Base-by-base conservation (phyloP, 2,888 invertebrate genomes). In the Flexamia atlantica region DNA sequence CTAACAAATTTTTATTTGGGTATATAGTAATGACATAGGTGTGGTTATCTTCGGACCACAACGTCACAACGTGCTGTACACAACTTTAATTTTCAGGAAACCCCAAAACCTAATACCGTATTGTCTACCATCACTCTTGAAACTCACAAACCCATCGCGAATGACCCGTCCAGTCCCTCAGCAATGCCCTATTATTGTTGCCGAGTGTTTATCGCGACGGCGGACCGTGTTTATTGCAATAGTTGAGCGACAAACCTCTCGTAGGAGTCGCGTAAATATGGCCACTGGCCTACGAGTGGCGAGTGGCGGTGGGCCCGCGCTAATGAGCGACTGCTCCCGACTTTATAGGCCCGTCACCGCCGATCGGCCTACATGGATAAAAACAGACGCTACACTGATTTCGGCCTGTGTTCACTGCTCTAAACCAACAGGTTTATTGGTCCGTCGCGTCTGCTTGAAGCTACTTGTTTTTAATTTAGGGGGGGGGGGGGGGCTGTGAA, bases 151-250 rank as follows among this genome's bases (percentile, higher is more conserved):
- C n/a, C n/a, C n/a, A n/a, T n/a, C n/a, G n/a, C n/a, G n/a, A n/a
- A n/a, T n/a, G n/a, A n/a, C n/a, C n/a, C n/a, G n/a, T n/a, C n/a
- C n/a, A n/a, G n/a, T n/a, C n/a, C n/a, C n/a, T n/a, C n/a, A n/a
- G n/a, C n/a, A n/a, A n/a, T n/a, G n/a, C n/a, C n/a, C n/a, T n/a
- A n/a, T n/a, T n/a, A 25, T 23, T 2, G 17, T 25, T 1, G 40
- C 40, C 64, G 82, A 82, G 30, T 70, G 82, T 82, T 82, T 82
- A 82, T 82, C 50, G 82, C 40, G n/a, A 32, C 50, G 70, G n/a
- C 60, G 81, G 42, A 81, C 40, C 23, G 81, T 68, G 46, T 64
- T 42, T 46, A 81, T 81, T 81, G 64, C 36, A 64, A 64, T 70
- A 42, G 46, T 14, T 42, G 42, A 36, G 40, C 42, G 72, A 30